Conservation (phyloP, 1,140 invertebrate species). For the Spodoptera frugiperda region DNA sequence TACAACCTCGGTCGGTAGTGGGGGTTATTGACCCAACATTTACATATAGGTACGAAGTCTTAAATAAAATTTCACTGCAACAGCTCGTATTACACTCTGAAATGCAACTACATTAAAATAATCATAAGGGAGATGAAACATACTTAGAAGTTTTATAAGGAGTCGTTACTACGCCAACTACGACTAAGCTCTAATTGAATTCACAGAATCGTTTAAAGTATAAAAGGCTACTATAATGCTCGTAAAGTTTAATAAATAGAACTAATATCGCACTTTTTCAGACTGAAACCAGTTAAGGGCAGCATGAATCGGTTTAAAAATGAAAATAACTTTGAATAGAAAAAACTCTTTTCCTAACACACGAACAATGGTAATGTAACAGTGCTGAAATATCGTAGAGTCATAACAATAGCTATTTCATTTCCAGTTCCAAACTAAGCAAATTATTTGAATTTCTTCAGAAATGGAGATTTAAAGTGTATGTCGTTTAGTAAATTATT, state of each 20-base stretch:
- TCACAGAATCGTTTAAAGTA: constrained; percentile 10
- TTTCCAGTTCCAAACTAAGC: no score
- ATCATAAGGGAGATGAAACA: neutral
- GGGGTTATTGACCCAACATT: constrained; percentile 12
- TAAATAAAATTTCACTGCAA: constrained; percentile 18
- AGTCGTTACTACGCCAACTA: neutral
- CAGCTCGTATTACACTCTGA: neutral
- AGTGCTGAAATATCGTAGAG: no score
- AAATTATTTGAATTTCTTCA: no score
- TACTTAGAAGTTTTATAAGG: neutral
- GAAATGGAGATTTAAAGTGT: no score
- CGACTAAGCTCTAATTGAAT: constrained; percentile 27
- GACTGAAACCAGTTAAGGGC: neutral
- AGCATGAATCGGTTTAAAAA: neutral
- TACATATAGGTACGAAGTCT: constrained; percentile 1
- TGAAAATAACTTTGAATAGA: neutral
- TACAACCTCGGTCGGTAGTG: neutral
- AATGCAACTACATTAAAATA: neutral
- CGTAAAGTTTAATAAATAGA: constrained; percentile 16
- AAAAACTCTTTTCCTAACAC: no score
- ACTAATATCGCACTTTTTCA: neutral
- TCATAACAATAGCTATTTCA: no score
- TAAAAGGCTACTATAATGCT: constrained; percentile 9
- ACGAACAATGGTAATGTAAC: no score
- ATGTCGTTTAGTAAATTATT: no score